These are phyloP conservation scores for Heliocidaris tuberculata DNA, from an alignment of 35 echinoderm and acorn worm species.

Conservation along the genomic window DNA sequence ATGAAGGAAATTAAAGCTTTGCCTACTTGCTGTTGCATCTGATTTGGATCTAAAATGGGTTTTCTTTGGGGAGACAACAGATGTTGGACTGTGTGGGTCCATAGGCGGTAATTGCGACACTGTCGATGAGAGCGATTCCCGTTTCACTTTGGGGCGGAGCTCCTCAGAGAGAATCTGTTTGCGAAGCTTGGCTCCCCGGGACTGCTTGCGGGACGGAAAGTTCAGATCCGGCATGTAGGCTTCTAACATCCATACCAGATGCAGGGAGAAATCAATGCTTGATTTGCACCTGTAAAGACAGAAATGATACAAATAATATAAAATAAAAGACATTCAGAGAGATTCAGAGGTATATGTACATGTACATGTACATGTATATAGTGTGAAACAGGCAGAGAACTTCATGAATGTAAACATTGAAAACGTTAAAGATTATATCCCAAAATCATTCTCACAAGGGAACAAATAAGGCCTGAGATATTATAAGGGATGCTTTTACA, in stretches of 20 bases:
- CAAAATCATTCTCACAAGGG: too few species aligned
- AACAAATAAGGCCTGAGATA: too few species aligned
- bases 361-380: too few species aligned
- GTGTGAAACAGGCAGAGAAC: too few species aligned
- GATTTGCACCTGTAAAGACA: slow-evolving; percentile 73
- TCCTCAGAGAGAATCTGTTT: slow-evolving; percentile 94
- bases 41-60: slow-evolving; percentile 90
- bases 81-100: slow-evolving; percentile 22
- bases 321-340: too few species aligned
- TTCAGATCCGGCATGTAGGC: slow-evolving; percentile 80
- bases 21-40: slow-evolving; percentile 85
- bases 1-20: not conserved
- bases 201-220: slow-evolving; percentile 73
- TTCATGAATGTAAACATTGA: too few species aligned
- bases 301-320: not conserved
- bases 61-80: slow-evolving; percentile 77
- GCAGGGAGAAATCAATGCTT: slow-evolving; percentile 91
- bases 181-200: slow-evolving; percentile 79
- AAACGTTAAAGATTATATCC: too few species aligned
- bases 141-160: slow-evolving; percentile 60
- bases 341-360: too few species aligned
- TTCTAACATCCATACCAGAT: slow-evolving; percentile 83
- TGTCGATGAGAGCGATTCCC: slow-evolving; percentile 21
- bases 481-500: too few species aligned
- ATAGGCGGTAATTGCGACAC: not conserved